These are phyloP conservation scores for Ceratotherium simum DNA, from an alignment of 2,113 vertebrate genomes.

Conservation along the genomic window DNA sequence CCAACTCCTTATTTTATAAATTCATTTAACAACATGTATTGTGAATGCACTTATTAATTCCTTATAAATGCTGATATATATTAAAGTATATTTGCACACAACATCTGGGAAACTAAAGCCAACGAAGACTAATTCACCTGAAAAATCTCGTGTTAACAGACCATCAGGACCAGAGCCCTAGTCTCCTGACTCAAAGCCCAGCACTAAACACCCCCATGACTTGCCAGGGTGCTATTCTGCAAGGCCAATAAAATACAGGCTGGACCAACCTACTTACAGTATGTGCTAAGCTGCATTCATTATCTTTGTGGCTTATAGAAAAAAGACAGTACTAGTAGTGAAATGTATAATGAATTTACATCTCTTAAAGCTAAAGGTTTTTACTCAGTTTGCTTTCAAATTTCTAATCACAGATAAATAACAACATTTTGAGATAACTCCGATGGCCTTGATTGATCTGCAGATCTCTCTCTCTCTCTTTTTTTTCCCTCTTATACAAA, in stretches of 20 bases:
- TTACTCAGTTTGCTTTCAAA: conserved; percentile 31
- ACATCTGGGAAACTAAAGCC: neutral
- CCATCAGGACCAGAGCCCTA: neutral
- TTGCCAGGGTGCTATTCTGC: neutral
- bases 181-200: neutral
- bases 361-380: conserved; percentile 7
- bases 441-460: neutral
- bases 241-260: neutral
- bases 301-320: neutral
- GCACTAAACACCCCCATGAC: neutral
- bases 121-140: neutral
- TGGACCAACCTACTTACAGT: neutral
- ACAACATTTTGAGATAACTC: neutral
- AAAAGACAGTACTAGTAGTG: neutral
- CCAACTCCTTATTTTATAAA: conserved; percentile 18
- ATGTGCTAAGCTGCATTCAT: neutral
- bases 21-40: neutral
- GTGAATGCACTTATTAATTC: neutral
- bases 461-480: neutral
- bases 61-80: neutral
- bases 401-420: conserved; percentile 30
- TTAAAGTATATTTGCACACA: neutral
- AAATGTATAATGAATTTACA: neutral
- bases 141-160: neutral
- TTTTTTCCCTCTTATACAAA: neutral